phyloP scores from a whole-genome alignment of 2,888 invertebrate genomes.

The Steinernema hermaphroditum region DNA sequence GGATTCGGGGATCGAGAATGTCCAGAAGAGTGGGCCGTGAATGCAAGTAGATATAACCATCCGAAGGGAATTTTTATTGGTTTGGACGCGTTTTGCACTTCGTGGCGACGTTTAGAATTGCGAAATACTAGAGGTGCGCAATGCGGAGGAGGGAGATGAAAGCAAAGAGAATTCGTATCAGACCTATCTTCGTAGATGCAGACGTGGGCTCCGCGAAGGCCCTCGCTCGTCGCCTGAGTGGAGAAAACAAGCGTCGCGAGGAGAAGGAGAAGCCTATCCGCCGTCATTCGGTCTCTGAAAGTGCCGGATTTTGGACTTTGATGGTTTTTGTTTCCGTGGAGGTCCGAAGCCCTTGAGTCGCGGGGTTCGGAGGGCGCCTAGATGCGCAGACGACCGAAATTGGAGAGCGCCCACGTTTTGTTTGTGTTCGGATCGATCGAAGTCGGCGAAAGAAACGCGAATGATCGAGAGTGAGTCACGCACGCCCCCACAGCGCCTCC shows the following conservation, averaged over 20 bases:
- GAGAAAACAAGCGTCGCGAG: neutral
- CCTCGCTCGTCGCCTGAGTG: slow-evolving; percentile 9
- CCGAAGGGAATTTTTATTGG: too few relatives aligned
- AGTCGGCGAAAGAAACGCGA: neutral
- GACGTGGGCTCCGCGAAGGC: slow-evolving; percentile 3
- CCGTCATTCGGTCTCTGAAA: neutral
- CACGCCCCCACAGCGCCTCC: neutral
- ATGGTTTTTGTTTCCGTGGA: slow-evolving; percentile 11
- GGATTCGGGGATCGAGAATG: too few relatives aligned
- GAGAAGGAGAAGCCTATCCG: neutral
- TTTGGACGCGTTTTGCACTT: too few relatives aligned
- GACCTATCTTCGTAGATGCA: slow-evolving; percentile 18
- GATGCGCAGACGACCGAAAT: slow-evolving; percentile 1
- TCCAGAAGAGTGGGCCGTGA: too few relatives aligned
- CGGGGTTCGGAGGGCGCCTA: neutral
- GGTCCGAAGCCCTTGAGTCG: neutral
- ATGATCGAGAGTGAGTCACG: neutral
- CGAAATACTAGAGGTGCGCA: too few relatives aligned
- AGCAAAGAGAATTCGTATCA: too few relatives aligned
- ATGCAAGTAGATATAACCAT: too few relatives aligned
- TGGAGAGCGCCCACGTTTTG: neutral
- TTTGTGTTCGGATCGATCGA: neutral
- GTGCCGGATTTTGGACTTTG: neutral
- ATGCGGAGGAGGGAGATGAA: too few relatives aligned
- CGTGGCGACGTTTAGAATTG: too few relatives aligned